Evolutionary conservation across 2,888 invertebrate genomes (phyloP).

Genomic region (Torymus texanus): DNA sequence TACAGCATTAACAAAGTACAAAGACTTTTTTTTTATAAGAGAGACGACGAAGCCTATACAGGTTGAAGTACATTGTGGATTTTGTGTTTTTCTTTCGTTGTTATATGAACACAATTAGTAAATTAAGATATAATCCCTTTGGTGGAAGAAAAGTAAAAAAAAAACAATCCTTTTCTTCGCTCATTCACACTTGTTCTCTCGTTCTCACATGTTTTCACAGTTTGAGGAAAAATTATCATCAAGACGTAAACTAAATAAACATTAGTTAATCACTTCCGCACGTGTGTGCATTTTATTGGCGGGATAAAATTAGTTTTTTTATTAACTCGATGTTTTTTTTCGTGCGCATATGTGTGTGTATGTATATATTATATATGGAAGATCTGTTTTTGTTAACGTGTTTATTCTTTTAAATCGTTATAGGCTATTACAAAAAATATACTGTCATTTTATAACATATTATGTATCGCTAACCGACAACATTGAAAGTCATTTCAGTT

Average conservation of each 20-base stretch:
- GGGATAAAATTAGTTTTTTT: constrained; percentile 6
- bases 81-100: constrained; percentile 28
- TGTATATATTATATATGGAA: no score
- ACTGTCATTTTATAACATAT: no score
- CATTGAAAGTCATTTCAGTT: no score
- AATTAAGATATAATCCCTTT: constrained; percentile 44
- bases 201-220: constrained; percentile 48
- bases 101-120: constrained; percentile 49
- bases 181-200: constrained; percentile 47
- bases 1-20: constrained; percentile 28
- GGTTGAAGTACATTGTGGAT: constrained; percentile 1
- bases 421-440: no score
- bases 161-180: constrained; percentile 40
- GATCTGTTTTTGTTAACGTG: no score
- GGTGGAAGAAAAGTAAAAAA: constrained; percentile 48
- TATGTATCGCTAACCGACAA: no score
- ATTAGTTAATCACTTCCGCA: not conserved
- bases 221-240: constrained; percentile 48
- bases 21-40: constrained; percentile 21
- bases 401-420: no score
- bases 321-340: not conserved
- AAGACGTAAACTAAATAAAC: constrained; percentile 31
- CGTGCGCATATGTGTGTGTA: no score
- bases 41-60: constrained; percentile 13
- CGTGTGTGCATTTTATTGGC: not conserved